Base-by-base conservation (phyloP, 2,888 invertebrate species). In the Eledone cirrhosa region DNA sequence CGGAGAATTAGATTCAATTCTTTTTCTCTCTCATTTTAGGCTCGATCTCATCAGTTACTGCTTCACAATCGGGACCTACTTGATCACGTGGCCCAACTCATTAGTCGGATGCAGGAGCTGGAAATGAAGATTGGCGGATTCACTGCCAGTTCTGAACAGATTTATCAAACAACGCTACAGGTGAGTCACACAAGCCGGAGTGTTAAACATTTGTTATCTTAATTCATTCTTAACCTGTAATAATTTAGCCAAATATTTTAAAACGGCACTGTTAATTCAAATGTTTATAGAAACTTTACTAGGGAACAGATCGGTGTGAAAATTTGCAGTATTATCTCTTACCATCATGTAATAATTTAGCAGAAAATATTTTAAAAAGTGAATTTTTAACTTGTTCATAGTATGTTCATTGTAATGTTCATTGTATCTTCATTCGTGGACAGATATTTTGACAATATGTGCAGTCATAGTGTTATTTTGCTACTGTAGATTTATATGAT, bases 11-110 rank as follows among this genome's bases (percentile, higher is more conserved):
- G 41, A 41, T 8, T 0, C 7, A 22, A 65, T 19, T 27, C 31
- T n/a, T 77, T 2, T 11, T 48, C 14, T 22, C 13, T 33, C 0
- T 77, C 24, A 65, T 82, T 83, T 13, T 91, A 95, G 94, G 93
- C 97, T 24, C 94, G 97, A 84, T 97, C 97, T 11, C 97, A 98
- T 90, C 98, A 98, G 91, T 92, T 99, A 81, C 92, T 99, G 85
- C 94, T 97, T 78, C 97, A 98, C 90, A 99, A 99, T 92, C 95
- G 97, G 85, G 98, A 98, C 91, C 92, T 99, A 74, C 92, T 99
- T 83, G 97, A 98, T 89, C 98, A 99, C 91, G 96, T 99, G 87
- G 95, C 96, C 69, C 95, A 95, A 19, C 92, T 99, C 86, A 97
- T 98, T 24, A 93, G 95, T 8, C 94, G 96, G 85, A 93, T 98